Percentiles rank a stretch among this genome's conserved stretches.
Evolutionary conservation across 2,113 vertebrate genomes (phyloP).

Genomic region (Scopus umbretta): DNA sequence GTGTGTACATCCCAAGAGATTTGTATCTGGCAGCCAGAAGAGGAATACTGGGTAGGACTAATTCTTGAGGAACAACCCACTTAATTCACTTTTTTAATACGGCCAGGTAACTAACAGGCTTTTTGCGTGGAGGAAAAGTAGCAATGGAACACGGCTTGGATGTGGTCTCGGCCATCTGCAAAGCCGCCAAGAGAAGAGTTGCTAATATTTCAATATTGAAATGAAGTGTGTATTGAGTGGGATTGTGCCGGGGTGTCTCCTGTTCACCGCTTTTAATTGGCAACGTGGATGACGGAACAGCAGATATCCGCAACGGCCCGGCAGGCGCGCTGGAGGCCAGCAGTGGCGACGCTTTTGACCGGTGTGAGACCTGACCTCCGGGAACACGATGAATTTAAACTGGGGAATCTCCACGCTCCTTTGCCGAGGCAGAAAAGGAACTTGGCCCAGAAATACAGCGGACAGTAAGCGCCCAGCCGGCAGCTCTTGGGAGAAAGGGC

Average conservation of each 20-base stretch:
- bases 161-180: not conserved
- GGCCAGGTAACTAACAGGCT: not conserved
- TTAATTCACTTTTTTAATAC: too few relatives aligned
- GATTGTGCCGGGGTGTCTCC: fast-evolving
- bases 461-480: fast-evolving
- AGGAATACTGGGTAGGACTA: not conserved
- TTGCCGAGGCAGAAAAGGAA: not conserved
- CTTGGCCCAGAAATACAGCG: fast-evolving
- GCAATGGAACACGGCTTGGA: not conserved
- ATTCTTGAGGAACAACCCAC: not conserved
- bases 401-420: too few relatives aligned
- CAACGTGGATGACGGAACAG: fast-evolving
- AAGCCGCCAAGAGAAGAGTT: not conserved
- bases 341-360: not conserved
- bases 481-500: too few relatives aligned
- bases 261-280: fast-evolving
- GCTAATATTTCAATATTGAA: fast-evolving
- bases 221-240: fast-evolving
- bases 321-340: fast-evolving
- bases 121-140: not conserved
- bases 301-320: fast-evolving
- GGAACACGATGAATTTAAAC: not conserved
- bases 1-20: not conserved
- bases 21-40: not conserved
- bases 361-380: not conserved